These are phyloP conservation scores for Scaptomyza graminum DNA, from an alignment of 1,140 invertebrate species.

Conservation along the genomic window DNA sequence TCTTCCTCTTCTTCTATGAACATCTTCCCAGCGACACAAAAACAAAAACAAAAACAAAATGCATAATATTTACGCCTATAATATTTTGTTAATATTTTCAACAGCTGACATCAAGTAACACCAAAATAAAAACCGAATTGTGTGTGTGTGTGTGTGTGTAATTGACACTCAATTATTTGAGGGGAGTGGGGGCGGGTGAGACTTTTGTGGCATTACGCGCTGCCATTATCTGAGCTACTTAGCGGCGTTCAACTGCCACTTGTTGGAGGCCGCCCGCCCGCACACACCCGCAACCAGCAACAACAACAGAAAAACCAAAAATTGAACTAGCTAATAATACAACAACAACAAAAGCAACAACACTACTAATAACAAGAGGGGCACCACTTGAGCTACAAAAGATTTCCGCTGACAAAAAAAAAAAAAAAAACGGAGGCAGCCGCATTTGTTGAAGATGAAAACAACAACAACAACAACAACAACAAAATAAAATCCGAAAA, in stretches of 20 bases:
- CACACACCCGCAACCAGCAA: constrained; percentile 57
- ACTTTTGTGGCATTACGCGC: constrained; percentile 54
- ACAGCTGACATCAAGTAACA: constrained; percentile 74
- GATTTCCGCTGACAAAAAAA: constrained; percentile 78
- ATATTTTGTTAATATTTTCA: constrained; percentile 79
- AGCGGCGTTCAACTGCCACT: constrained; percentile 77
- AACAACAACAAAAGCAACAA: constrained; percentile 58
- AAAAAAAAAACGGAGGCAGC: constrained; percentile 26
- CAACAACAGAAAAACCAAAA: constrained; percentile 33
- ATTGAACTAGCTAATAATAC: constrained; percentile 79
- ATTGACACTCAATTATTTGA: constrained; percentile 77
- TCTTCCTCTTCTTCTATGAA: constrained; percentile 5
- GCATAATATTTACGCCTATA: constrained; percentile 81
- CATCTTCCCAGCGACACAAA: constrained; percentile 4
- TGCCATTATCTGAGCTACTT: constrained; percentile 78
- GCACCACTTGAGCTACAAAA: constrained; percentile 71
- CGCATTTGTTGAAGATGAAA: constrained; percentile 14
- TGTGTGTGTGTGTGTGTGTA: constrained; percentile 29
- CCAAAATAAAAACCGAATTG: constrained; percentile 32
- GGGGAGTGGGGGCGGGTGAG: background rate
- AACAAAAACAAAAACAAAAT: constrained; percentile 39
- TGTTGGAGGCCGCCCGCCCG: constrained; percentile 60
- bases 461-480: constrained; percentile 4
- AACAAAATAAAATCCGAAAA: constrained; percentile 19
- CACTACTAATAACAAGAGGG: constrained; percentile 23